Evolutionary conservation across 2,888 invertebrate genomes (phyloP).

Genomic region (Autographa gamma): DNA sequence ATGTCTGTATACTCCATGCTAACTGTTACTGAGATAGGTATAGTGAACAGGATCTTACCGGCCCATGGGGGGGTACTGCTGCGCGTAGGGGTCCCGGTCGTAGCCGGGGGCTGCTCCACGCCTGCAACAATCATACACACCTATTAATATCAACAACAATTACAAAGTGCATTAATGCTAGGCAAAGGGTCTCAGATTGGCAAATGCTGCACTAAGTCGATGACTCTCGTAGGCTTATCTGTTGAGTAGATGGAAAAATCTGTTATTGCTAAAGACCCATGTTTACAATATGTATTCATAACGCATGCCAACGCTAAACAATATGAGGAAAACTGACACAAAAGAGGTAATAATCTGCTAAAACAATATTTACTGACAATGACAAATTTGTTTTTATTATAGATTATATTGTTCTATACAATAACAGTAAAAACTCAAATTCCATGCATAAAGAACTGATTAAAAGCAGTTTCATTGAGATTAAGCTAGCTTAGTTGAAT

Average conservation of each 20-base stretch:
- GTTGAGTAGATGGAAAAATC: too few species aligned
- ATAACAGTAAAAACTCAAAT: not conserved
- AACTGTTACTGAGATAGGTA: constrained; percentile 26
- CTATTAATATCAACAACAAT: not conserved
- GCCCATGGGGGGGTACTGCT: constrained; percentile 86
- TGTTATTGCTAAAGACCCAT: too few species aligned
- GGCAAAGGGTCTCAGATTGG: too few species aligned
- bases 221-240: too few species aligned
- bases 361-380: not conserved
- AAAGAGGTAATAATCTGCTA: too few species aligned
- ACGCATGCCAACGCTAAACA: too few species aligned
- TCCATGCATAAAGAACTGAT: constrained; percentile 3
- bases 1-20: constrained; percentile 47
- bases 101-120: constrained; percentile 81
- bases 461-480: not conserved
- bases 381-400: not conserved
- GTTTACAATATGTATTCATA: too few species aligned
- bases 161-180: too few species aligned
- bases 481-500: not conserved
- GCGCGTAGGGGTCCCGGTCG: constrained; percentile 84
- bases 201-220: too few species aligned
- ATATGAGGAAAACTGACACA: too few species aligned
- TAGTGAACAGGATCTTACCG: constrained; percentile 74
- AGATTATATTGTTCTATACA: constrained; percentile 1
- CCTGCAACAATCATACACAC: constrained; percentile 66